Evolutionary conservation across 2,888 invertebrate genomes (phyloP).

Genomic region (Campoletis raptor): DNA sequence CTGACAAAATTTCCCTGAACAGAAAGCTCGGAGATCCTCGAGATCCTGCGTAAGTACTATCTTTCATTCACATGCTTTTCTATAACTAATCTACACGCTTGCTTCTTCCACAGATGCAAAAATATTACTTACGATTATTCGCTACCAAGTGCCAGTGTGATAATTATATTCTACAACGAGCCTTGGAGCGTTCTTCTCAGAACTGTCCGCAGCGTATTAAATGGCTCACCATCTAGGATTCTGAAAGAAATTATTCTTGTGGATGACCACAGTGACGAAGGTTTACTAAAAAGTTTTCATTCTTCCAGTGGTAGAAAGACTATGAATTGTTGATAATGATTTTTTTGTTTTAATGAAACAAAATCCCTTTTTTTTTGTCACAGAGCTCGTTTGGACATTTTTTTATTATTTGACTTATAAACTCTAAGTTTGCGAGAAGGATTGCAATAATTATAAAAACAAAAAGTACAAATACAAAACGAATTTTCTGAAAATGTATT

Average conservation of each 20-base stretch:
- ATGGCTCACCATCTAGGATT: constrained; percentile 89
- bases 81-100: neutral
- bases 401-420: too few species aligned
- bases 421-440: too few species aligned
- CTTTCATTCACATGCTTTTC: constrained; percentile 77
- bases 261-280: constrained; percentile 95
- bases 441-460: too few species aligned
- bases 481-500: too few species aligned
- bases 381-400: too few species aligned
- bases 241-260: constrained; percentile 97
- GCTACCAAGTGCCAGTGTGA: constrained; percentile 90
- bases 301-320: neutral
- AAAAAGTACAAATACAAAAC: too few species aligned
- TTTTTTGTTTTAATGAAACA: neutral
- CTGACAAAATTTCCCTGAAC: constrained; percentile 94
- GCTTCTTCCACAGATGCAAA: constrained; percentile 86
- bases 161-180: constrained; percentile 96
- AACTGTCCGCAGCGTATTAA: constrained; percentile 96
- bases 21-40: constrained; percentile 90
- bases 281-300: constrained; percentile 80
- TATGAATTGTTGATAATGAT: neutral
- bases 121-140: constrained; percentile 87
- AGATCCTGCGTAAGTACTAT: constrained; percentile 85
- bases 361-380: too few species aligned
- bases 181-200: constrained; percentile 94